Conservation (phyloP, 2,888 invertebrate genomes). For the Aricia artaxerxes region DNA sequence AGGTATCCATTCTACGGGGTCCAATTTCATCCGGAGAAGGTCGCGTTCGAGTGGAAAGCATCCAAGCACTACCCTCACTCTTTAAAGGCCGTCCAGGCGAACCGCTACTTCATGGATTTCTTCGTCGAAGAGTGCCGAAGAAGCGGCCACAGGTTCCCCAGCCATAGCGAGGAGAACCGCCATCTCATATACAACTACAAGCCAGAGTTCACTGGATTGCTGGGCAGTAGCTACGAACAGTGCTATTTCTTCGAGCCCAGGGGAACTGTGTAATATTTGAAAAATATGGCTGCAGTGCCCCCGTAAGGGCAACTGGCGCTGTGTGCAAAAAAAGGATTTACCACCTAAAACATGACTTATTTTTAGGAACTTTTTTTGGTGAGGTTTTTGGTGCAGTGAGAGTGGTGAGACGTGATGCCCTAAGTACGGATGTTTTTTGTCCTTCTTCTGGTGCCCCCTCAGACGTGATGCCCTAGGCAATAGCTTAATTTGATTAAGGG, state of each 20-base stretch:
- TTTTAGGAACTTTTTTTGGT: no score
- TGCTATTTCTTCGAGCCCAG: slow-evolving; percentile 83
- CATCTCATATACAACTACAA: slow-evolving; percentile 87
- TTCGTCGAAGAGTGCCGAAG: slow-evolving; percentile 88
- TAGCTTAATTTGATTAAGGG: no score
- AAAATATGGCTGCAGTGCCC: no score
- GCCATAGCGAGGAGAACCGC: slow-evolving; percentile 73
- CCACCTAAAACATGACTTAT: no score
- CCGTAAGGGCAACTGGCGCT: no score
- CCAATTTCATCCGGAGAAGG: slow-evolving; percentile 96
- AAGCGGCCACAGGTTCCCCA: slow-evolving; percentile 81
- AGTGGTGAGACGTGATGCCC: no score
- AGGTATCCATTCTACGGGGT: slow-evolving; percentile 90
- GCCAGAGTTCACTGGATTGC: slow-evolving; percentile 80
- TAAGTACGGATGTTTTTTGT: no score
- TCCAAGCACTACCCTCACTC: slow-evolving; percentile 84
- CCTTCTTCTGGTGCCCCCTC: no score
- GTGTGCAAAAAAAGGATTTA: no score
- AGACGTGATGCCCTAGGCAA: no score
- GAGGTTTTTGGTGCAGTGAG: no score
- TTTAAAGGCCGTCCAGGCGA: slow-evolving; percentile 79
- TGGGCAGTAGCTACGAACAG: slow-evolving; percentile 81
- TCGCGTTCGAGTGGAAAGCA: slow-evolving; percentile 86
- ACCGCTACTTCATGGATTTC: slow-evolving; percentile 90
- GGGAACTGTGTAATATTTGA: background rate